Conservation (phyloP, 1,140 invertebrate genomes). For the Charaxes varanes region DNA sequence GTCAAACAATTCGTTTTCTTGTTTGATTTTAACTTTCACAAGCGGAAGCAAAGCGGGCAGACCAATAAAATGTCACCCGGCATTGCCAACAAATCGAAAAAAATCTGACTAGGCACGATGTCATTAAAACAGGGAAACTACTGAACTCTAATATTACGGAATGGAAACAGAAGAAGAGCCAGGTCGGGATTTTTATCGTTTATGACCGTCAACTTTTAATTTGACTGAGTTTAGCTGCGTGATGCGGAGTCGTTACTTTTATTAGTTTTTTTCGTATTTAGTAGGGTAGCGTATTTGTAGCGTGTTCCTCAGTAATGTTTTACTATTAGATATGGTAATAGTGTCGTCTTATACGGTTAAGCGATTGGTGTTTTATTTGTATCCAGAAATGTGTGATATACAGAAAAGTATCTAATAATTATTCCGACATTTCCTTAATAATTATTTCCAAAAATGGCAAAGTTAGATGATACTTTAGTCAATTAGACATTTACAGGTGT, state of each 20-base stretch:
- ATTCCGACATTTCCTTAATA: too few relatives aligned
- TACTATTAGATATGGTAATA: conserved; percentile 40
- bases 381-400: too few relatives aligned
- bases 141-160: conserved; percentile 33
- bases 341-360: conserved; percentile 6
- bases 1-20: too few relatives aligned
- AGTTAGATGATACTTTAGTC: too few relatives aligned
- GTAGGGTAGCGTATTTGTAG: conserved; percentile 43
- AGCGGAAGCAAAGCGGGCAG: too few relatives aligned
- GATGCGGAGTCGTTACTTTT: conserved; percentile 63
- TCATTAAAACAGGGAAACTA: conserved; percentile 27
- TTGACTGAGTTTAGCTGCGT: conserved; percentile 65
- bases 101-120: conserved; percentile 7
- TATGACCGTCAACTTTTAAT: conserved; percentile 70
- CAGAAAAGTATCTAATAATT: too few relatives aligned
- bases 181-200: conserved; percentile 62
- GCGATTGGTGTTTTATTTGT: neutral
- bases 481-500: too few relatives aligned
- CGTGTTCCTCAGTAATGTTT: conserved; percentile 54
- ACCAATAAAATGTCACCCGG: too few relatives aligned
- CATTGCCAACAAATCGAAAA: too few relatives aligned
- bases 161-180: conserved; percentile 46
- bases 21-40: too few relatives aligned
- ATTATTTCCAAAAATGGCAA: too few relatives aligned
- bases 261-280: conserved; percentile 59